Base-by-base conservation (phyloP, 64 coral and sea anemone species). In the Montipora cactus region DNA sequence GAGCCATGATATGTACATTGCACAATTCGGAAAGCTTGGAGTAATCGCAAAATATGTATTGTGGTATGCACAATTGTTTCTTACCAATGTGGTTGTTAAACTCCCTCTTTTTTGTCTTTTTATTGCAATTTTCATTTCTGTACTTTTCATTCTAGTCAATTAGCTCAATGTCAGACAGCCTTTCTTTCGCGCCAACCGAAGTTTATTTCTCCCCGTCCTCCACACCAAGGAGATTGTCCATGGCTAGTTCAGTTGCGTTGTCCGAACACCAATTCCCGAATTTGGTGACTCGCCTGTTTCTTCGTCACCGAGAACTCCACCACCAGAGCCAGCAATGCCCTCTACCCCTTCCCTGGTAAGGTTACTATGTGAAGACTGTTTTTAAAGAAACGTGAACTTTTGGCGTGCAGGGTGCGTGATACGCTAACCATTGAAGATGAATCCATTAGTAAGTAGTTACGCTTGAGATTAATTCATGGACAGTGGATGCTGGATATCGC, bases 151-250 rank as follows among this genome's bases (percentile, higher is more conserved):
- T 72, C 7, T 28, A 95, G 93, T 88, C 93, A 28, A 72, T 91
- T 15, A 96, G 98, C 88, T 79, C 87, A 1, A 91, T 99, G 67
- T 96, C 98, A 12, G 95, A 96, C 74, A 81, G 77, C 37, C 79
- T 99, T n/a, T 99, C 98, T 18, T 77, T 94, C 23, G 98, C 98
- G 28, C 98, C 98, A 13, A 99, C 98, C 11, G 98, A 99, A 14
- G 84, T 99, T 79, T 99, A 99, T 53, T 73, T 69, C 7, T 99
- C 98, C 18, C 95, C 89, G 52, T 53, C 88, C 45, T 83, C 89
- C 47, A 96, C 95, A 44, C 98, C 98, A 66, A 83, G 93, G 46
- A 88, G 93, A 21, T 57, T 88, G 16, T 97, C 96, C 15, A 19
- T 95, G 13, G 84, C 37, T 37, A 97, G 96, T 85, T 79, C 81